Evolutionary conservation across 2,888 invertebrate genomes (phyloP).

Genomic region (Callosobruchus maculatus): DNA sequence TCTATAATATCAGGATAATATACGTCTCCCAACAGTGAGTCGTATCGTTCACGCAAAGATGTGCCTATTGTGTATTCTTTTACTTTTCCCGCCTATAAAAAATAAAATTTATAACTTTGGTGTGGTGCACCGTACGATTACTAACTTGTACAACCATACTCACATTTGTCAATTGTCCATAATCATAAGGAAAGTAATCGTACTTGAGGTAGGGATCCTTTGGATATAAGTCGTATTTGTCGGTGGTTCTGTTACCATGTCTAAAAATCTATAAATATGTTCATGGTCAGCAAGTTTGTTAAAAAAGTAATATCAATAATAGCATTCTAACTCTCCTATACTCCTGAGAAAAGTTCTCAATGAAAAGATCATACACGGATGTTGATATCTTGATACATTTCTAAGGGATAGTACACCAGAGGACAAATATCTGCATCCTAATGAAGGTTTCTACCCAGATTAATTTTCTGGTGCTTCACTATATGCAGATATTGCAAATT

Average conservation of each 20-base stretch:
- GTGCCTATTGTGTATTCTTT: slow-evolving; percentile 56
- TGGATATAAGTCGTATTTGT: slow-evolving; percentile 63
- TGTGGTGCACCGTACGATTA: too few species aligned
- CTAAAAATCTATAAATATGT: slow-evolving; percentile 57
- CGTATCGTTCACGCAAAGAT: slow-evolving; percentile 60
- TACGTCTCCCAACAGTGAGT: slow-evolving; percentile 55
- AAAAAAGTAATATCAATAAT: too few species aligned
- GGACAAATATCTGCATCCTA: too few species aligned
- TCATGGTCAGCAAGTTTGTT: too few species aligned
- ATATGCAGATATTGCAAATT: too few species aligned
- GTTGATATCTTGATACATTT: too few species aligned
- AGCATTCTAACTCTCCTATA: too few species aligned
- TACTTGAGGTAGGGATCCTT: slow-evolving; percentile 64
- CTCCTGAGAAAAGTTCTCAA: too few species aligned
- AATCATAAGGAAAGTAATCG: slow-evolving; percentile 67
- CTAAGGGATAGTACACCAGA: too few species aligned
- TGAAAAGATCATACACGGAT: too few species aligned
- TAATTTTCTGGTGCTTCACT: too few species aligned
- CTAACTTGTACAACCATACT: slow-evolving; percentile 31
- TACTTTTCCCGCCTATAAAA: slow-evolving; percentile 28
- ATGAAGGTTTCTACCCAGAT: too few species aligned
- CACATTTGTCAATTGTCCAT: slow-evolving; percentile 73
- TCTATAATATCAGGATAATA: slow-evolving; percentile 56
- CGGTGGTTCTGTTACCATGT: slow-evolving; percentile 74
- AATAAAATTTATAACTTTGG: neutral